phyloP scores from a whole-genome alignment of 2,113 vertebrate species.

The Andinoacara biseriatus region DNA sequence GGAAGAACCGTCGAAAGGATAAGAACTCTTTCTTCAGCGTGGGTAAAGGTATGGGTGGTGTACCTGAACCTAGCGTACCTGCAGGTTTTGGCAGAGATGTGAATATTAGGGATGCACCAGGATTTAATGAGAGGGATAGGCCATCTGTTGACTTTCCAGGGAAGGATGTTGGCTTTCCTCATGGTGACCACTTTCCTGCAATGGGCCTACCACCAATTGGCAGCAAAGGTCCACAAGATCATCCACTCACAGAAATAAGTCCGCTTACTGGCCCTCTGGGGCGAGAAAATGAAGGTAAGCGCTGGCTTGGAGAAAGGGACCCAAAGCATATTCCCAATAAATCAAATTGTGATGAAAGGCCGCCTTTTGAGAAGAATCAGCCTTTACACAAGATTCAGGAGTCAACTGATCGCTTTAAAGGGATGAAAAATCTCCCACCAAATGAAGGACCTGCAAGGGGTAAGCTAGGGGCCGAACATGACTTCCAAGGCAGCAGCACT shows the following conservation, averaged over 20 bases:
- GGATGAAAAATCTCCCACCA: conserved; percentile 60
- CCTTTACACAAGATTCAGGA: conserved; percentile 40
- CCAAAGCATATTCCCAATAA: conserved; percentile 61
- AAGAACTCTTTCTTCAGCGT: conserved; percentile 42
- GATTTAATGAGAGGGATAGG: conserved; percentile 58
- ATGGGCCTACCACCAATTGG: conserved; percentile 56
- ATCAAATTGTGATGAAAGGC: conserved; percentile 52
- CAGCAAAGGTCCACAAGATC: conserved; percentile 62
- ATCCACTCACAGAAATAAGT: conserved; percentile 49
- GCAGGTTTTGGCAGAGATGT: conserved; percentile 63
- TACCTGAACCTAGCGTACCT: conserved; percentile 57
- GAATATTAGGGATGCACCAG: conserved; percentile 49
- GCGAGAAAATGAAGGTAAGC: conserved; percentile 69
- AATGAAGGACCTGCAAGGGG: conserved; percentile 56
- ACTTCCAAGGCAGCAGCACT: conserved; percentile 85
- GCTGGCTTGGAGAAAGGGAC: conserved; percentile 71
- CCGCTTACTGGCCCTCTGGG: conserved; percentile 44
- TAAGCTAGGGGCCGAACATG: conserved; percentile 54
- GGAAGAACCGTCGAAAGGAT: conserved; percentile 75
- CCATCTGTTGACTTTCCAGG: conserved; percentile 66
- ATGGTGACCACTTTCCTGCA: conserved; percentile 57
- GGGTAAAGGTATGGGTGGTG: conserved; percentile 53
- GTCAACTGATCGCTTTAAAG: conserved; percentile 67
- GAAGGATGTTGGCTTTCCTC: conserved; percentile 67
- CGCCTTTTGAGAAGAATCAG: conserved; percentile 65